Conservation (phyloP, 2,888 invertebrate species). For the Dynastes grantii region DNA sequence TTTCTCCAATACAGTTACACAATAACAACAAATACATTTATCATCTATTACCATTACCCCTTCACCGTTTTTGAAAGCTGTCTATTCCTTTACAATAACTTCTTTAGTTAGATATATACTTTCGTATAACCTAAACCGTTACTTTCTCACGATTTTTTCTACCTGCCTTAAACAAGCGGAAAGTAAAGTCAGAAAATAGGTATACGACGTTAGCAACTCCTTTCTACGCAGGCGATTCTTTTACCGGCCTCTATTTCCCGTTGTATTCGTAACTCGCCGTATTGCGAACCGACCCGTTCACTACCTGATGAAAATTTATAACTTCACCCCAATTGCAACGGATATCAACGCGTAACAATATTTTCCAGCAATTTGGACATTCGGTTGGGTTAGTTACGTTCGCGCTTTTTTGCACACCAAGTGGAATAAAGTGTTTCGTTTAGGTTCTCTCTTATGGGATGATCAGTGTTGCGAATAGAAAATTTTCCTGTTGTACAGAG, state of each 20-base stretch:
- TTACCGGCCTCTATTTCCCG: not conserved
- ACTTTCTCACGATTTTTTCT: slow-evolving; percentile 44
- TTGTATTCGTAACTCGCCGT: not conserved
- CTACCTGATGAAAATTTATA: slow-evolving; percentile 49
- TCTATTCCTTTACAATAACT: slow-evolving; percentile 1
- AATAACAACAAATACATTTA: no score
- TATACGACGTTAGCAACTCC: not conserved
- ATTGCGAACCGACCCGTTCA: slow-evolving; percentile 4
- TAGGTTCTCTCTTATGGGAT: not conserved
- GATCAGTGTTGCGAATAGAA: not conserved
- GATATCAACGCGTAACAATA: slow-evolving; percentile 61
- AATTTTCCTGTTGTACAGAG: not conserved
- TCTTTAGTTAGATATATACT: not conserved
- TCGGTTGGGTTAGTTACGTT: slow-evolving; percentile 56
- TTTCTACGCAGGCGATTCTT: slow-evolving; percentile 1
- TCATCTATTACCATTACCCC: no score
- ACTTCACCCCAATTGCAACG: slow-evolving; percentile 48
- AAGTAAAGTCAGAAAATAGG: slow-evolving; percentile 22
- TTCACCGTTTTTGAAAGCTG: no score
- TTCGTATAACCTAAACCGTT: slow-evolving; percentile 22
- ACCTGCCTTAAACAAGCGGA: slow-evolving; percentile 10
- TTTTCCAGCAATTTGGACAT: slow-evolving; percentile 66
- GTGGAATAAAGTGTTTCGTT: slow-evolving; percentile 64
- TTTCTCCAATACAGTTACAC: no score
- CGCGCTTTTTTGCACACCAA: slow-evolving; percentile 63